Base-by-base conservation (phyloP, 1,140 invertebrate genomes). In the Neodiprion fabricii region DNA sequence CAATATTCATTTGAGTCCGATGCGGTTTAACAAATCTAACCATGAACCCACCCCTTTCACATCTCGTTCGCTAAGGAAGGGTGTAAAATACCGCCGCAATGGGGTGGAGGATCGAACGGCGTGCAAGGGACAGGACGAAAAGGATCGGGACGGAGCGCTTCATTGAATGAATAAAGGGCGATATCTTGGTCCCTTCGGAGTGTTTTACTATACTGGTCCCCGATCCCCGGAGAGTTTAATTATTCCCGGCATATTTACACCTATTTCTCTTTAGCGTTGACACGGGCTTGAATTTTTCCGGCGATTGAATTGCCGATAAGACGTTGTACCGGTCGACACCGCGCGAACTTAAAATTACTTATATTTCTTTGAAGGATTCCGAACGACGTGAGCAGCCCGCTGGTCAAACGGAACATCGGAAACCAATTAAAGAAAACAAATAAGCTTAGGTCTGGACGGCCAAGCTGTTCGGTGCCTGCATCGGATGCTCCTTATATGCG, bases 351-450 rank as follows among this genome's bases (percentile, higher is more conserved):
- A 14, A 61, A 61, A 61, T 61, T 61, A 61, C 11, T 61, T 61
- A 14, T 61, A 17, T 61, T 69, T 17, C 14, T 47, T 69, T 47
- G 67, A 21, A 69, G 40, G 67, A 47, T 4, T 47, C 23, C 14
- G 67, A 69, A 47, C 12, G 67, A 23, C 23, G 17, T 47, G 67
- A 23, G 21, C 61, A 65, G 12, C 4, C 67, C 10, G 40, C 21
- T 11, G 67, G 53, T 61, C n/a, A 61, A 17, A 61, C 11, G 67
- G 67, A 69, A 69, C 67, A 69, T 23, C 67, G 21, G 67, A 69
- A 69, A 47, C 40, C 67, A 69, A 69, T 69, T 69, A 69, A 69
- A 69, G 67, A 69, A 69, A 69, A 69, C 67, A 69, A 69, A 69
- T 69, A 69, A 69, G 67, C 12, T 69, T 21, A 47, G 67, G 67